Base-by-base conservation (phyloP, 2,888 invertebrate genomes). In the Lasius platythorax region DNA sequence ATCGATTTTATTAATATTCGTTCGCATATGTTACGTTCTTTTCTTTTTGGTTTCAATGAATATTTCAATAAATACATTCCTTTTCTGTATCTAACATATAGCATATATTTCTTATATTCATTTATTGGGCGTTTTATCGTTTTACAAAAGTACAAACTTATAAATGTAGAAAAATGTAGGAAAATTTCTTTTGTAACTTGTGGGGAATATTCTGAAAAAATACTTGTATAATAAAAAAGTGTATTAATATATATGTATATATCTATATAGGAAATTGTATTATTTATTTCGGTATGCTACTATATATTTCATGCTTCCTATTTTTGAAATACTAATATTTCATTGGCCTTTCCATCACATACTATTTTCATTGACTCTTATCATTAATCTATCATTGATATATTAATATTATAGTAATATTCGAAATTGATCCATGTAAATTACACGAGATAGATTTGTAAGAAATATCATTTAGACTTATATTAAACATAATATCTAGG, bases 131-230 rank as follows among this genome's bases (percentile, higher is more conserved):
- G 0, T 43, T 58, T 43, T 43, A 9, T 2, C 15, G 1, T 63
- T 78, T 33, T 79, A 70, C 6, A 79, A 70, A 79, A 72, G 11
- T 68, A 68, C 58, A 58, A 78, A 78, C 56, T 56, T 78, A 67
- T 15, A 28, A 67, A 67, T 40, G 28, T 56, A n/a, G 23, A 23
- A 56, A 33, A 58, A 30, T 75, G 33, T 64, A 37, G 0, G 23
- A 50, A 64, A 76, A 0, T 28, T 50, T 66, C 11, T 40, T 11
- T 37, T 12, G n/a, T 37, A 66, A 66, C 28, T 2, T 66, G 15
- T 2, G 11, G 2, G 6, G 15, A 30, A 64, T 15, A 64, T 50
- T 64, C 18, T 61, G n/a, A 43, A 30, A 61, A 53, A 28, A 28
- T 11, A 70, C 30, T 40, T 61, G 2, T 58, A 1, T 74, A 6